Conservation (phyloP, 2,888 invertebrate species). For the Onchidella celtica region DNA sequence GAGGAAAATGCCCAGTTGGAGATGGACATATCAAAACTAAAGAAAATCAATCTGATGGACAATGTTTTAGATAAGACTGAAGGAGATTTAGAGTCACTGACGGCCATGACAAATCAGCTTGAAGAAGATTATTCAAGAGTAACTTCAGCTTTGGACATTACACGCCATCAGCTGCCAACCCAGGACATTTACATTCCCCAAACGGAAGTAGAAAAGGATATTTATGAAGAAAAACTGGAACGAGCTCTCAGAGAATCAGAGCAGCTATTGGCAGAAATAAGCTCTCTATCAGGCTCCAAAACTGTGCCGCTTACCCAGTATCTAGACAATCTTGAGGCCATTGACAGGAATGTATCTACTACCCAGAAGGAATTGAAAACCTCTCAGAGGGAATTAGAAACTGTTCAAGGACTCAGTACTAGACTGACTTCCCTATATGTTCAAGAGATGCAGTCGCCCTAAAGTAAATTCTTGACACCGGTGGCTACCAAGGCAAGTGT, state of each 20-base stretch:
- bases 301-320: constrained; percentile 5
- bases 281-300: neutral
- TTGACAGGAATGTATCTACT: neutral
- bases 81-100: constrained; percentile 59
- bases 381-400: constrained; percentile 7
- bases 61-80: constrained; percentile 60
- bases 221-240: constrained; percentile 62
- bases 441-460: constrained; percentile 23
- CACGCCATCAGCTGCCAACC: constrained; percentile 73
- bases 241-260: constrained; percentile 69
- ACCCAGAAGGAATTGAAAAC: constrained; percentile 15
- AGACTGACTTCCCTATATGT: constrained; percentile 34
- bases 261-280: constrained; percentile 67
- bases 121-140: constrained; percentile 64
- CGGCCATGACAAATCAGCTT: constrained; percentile 60
- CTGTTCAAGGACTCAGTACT: constrained; percentile 11
- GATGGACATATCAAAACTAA: constrained; percentile 59
- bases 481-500: too few species aligned
- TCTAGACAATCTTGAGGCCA: neutral
- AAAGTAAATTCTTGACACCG: too few species aligned
- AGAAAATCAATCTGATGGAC: constrained; percentile 67
- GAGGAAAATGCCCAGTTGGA: constrained; percentile 64
- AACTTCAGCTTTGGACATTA: constrained; percentile 72
- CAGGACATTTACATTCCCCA: constrained; percentile 70
- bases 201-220: constrained; percentile 56